phyloP scores from a whole-genome alignment of 2,888 invertebrate genomes.

The Yponomeuta evonymella region DNA sequence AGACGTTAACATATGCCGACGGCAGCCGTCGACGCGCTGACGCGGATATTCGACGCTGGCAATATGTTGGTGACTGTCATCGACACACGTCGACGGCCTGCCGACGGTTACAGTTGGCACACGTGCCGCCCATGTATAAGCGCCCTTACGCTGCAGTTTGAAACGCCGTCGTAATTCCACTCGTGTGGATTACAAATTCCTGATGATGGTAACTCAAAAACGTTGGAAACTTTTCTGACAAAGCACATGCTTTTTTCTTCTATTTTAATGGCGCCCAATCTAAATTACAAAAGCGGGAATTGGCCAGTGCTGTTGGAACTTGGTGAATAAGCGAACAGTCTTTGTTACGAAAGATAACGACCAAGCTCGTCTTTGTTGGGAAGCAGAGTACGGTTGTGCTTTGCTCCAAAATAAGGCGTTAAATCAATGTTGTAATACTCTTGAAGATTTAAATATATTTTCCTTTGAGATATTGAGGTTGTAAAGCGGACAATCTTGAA shows the following conservation, averaged over 20 bases:
- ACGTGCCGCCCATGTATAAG: no score
- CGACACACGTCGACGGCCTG: no score
- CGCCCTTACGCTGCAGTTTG: not conserved
- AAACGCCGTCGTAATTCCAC: not conserved
- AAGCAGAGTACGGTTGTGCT: not conserved
- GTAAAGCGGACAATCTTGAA: not conserved
- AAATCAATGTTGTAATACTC: not conserved
- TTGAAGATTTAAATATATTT: not conserved
- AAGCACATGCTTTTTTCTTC: not conserved
- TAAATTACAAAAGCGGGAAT: not conserved
- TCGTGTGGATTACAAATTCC: not conserved
- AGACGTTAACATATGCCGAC: no score
- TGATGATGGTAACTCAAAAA: not conserved
- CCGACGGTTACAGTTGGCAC: no score
- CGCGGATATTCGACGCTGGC: no score
- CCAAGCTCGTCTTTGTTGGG: not conserved
- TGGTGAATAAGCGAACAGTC: not conserved
- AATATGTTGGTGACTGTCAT: no score
- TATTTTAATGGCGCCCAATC: not conserved
- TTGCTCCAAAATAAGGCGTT: not conserved
- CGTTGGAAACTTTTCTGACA: not conserved
- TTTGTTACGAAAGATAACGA: not conserved
- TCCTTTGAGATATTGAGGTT: not conserved
- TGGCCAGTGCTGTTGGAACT: not conserved
- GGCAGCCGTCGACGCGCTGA: no score